Evolutionary conservation across 2,113 vertebrate genomes (phyloP).

Genomic region (Tringa solitaria): DNA sequence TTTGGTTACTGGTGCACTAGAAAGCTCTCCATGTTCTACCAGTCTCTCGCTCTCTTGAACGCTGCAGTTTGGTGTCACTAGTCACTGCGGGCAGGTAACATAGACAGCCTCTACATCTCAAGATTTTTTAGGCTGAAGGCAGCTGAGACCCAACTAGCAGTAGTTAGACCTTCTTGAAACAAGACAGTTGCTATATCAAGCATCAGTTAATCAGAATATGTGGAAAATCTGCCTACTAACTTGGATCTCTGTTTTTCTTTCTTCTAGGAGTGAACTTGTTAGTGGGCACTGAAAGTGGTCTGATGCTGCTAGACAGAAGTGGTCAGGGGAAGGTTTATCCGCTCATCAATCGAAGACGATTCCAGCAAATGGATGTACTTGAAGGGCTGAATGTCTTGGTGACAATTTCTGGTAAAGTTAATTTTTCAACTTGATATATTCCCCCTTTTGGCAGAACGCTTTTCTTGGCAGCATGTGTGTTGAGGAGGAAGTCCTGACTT

Average conservation of each 20-base stretch:
- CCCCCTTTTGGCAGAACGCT: not conserved
- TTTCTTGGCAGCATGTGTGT: not conserved
- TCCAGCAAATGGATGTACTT: conserved; percentile 98
- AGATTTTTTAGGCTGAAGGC: not conserved
- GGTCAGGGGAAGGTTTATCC: conserved; percentile 98
- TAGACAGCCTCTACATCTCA: not conserved
- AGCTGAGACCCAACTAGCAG: not conserved
- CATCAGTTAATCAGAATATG: not conserved
- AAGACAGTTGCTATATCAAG: not conserved
- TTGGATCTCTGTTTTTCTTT: conserved; percentile 8
- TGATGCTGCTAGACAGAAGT: conserved; percentile 97
- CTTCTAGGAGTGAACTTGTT: conserved; percentile 91
- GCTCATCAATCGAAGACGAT: conserved; percentile 91
- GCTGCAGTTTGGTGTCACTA: not conserved
- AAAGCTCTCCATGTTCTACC: not conserved
- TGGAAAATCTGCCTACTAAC: not conserved
- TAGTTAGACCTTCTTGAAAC: not conserved
- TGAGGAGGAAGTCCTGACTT: conserved; percentile 6
- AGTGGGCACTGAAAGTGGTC: conserved; percentile 95
- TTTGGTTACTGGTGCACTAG: not conserved
- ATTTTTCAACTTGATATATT: not conserved
- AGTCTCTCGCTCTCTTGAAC: not conserved
- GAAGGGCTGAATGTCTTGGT: conserved; percentile 97
- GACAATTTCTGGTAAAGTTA: conserved; percentile 92
- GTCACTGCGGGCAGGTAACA: not conserved